Percentiles rank a stretch among this genome's conserved stretches.
phyloP scores from a whole-genome alignment of 2,113 vertebrate species.

The Daboia siamensis region DNA sequence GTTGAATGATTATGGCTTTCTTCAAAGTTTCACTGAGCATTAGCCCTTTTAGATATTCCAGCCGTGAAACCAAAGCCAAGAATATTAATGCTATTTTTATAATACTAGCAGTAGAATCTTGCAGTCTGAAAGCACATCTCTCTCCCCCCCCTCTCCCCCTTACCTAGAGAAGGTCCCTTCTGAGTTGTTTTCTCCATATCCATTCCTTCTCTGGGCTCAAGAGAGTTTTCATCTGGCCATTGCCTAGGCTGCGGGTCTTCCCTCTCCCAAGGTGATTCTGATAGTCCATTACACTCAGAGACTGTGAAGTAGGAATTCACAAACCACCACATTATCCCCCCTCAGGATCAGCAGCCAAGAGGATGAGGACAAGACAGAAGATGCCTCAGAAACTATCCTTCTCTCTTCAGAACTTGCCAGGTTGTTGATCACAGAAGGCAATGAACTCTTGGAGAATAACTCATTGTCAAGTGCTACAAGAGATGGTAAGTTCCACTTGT shows the following conservation, averaged over 20 bases:
- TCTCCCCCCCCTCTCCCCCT: neutral
- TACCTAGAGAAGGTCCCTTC: neutral
- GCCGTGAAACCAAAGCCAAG: neutral
- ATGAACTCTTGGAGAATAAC: slow-evolving; percentile 52
- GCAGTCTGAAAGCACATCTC: neutral
- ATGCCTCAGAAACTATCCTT: slow-evolving; percentile 53
- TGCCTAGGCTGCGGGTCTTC: neutral
- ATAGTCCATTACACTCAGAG: neutral
- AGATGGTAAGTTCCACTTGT: slow-evolving; percentile 44
- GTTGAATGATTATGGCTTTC: neutral
- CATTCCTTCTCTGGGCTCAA: neutral
- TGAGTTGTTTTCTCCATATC: neutral
- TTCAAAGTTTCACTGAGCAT: neutral
- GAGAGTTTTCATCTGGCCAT: neutral
- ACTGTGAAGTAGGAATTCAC: neutral
- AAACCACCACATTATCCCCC: slow-evolving; percentile 34
- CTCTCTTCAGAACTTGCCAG: slow-evolving; percentile 61
- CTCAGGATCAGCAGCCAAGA: slow-evolving; percentile 44
- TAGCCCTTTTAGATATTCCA: neutral
- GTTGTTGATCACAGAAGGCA: slow-evolving; percentile 63
- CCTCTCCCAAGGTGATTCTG: neutral
- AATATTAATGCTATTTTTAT: neutral
- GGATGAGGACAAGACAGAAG: slow-evolving; percentile 47
- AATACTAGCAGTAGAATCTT: neutral
- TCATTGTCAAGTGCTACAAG: slow-evolving; percentile 30